Percentiles rank a stretch among this genome's conserved stretches.
Evolutionary conservation across 2,113 vertebrate genomes (phyloP).

Genomic region (Macrotis lagotis): DNA sequence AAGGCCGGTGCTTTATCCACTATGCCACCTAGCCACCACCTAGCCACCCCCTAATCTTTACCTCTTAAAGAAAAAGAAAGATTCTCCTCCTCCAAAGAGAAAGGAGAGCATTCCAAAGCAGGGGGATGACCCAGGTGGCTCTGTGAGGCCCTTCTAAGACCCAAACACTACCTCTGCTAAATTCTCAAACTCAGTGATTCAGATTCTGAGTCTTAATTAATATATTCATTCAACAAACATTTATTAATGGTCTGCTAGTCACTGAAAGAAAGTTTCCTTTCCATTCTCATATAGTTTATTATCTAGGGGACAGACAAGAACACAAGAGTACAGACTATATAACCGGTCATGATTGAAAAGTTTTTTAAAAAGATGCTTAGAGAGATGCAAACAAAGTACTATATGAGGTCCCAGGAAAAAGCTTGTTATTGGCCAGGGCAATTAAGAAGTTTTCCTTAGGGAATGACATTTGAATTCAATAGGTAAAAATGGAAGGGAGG

Average conservation of each 20-base stretch:
- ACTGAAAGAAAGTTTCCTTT: neutral
- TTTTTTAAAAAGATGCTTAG: neutral
- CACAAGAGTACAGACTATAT: too few relatives aligned
- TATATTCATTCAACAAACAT: neutral
- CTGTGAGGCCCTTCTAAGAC: neutral
- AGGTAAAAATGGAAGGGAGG: neutral
- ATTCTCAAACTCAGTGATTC: neutral
- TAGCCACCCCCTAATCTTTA: too few relatives aligned
- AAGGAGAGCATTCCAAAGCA: neutral
- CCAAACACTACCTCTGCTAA: neutral
- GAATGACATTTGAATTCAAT: neutral
- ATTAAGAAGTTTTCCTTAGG: neutral
- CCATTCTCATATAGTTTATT: neutral
- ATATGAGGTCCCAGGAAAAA: neutral
- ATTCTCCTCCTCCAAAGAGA: neutral
- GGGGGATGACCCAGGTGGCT: neutral
- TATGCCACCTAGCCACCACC: too few relatives aligned
- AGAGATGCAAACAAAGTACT: neutral
- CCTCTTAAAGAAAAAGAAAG: neutral
- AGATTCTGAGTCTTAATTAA: neutral
- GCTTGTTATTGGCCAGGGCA: neutral
- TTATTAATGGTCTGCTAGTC: neutral
- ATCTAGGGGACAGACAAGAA: neutral
- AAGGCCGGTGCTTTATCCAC: too few relatives aligned
- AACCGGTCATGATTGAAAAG: too few relatives aligned